These are phyloP conservation scores for Stegana nigrithorax DNA, from an alignment of 2,888 invertebrate species.

Conservation along the genomic window DNA sequence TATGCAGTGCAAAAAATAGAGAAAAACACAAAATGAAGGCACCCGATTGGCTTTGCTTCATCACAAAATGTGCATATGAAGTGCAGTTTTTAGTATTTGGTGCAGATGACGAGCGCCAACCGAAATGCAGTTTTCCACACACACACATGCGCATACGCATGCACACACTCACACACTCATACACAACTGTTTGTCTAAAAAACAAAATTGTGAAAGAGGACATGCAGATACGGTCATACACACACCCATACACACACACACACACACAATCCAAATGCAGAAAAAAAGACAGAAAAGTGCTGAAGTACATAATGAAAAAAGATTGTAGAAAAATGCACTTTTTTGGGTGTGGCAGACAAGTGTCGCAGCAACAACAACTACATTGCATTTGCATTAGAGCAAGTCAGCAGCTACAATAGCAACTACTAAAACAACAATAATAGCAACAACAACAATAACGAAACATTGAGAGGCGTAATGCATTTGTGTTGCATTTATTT, in stretches of 20 bases:
- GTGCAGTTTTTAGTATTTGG: slow-evolving; percentile 57
- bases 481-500: slow-evolving; percentile 38
- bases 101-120: slow-evolving; percentile 45
- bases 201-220: slow-evolving; percentile 1
- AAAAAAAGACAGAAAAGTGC: slow-evolving; percentile 38
- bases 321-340: slow-evolving; percentile 63
- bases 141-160: slow-evolving; percentile 14
- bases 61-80: slow-evolving; percentile 64
- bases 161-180: slow-evolving; percentile 19
- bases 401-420: neutral
- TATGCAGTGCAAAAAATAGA: neutral
- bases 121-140: slow-evolving; percentile 60
- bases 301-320: slow-evolving; percentile 30
- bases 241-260: slow-evolving; percentile 18
- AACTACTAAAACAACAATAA: neutral
- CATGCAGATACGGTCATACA: slow-evolving; percentile 21
- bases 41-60: slow-evolving; percentile 57
- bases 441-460: slow-evolving; percentile 25
- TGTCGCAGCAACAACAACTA: slow-evolving; percentile 17
- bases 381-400: slow-evolving; percentile 27
- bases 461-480: slow-evolving; percentile 33
- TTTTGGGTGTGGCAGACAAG: slow-evolving; percentile 63
- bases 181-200: slow-evolving; percentile 8
- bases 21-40: slow-evolving; percentile 29
- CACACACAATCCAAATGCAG: slow-evolving; percentile 17